A percentile compares a stretch with the other conserved stretches of the same genome.
These are phyloP conservation scores for Emydoidea blandingii DNA, from an alignment of 2,797 vertebrate genomes.

Conservation along the genomic window DNA sequence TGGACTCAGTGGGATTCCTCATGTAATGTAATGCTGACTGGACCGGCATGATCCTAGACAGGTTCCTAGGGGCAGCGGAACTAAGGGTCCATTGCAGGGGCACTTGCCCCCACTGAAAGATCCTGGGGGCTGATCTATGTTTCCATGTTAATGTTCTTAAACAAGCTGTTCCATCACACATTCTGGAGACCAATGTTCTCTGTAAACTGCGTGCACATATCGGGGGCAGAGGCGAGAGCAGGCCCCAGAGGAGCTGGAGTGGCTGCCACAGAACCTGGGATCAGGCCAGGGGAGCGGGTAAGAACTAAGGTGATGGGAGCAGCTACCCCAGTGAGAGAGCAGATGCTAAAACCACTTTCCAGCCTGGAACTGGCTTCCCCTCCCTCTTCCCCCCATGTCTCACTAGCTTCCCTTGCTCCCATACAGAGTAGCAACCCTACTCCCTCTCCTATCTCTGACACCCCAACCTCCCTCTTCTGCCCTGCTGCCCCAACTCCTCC, in stretches of 20 bases:
- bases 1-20: background rate
- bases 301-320: background rate
- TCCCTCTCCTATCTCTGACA: background rate
- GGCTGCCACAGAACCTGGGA: background rate
- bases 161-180: too few species aligned
- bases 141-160: too few species aligned
- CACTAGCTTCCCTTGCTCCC: background rate
- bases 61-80: background rate
- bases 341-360: background rate
- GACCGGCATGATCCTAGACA: rapidly evolving
- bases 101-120: background rate
- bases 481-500: background rate
- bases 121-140: background rate
- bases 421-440: background rate
- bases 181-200: too few species aligned
- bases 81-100: background rate
- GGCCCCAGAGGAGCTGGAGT: too few species aligned
- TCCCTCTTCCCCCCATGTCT: background rate
- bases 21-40: background rate
- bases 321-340: background rate
- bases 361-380: background rate
- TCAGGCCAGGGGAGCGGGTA: background rate
- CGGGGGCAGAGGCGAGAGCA: too few species aligned
- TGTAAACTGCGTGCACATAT: too few species aligned
- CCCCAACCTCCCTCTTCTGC: background rate